Percentiles rank a stretch among this genome's conserved stretches.
These are phyloP conservation scores for Cariama cristata DNA, from an alignment of 2,113 vertebrate species.

Conservation along the genomic window DNA sequence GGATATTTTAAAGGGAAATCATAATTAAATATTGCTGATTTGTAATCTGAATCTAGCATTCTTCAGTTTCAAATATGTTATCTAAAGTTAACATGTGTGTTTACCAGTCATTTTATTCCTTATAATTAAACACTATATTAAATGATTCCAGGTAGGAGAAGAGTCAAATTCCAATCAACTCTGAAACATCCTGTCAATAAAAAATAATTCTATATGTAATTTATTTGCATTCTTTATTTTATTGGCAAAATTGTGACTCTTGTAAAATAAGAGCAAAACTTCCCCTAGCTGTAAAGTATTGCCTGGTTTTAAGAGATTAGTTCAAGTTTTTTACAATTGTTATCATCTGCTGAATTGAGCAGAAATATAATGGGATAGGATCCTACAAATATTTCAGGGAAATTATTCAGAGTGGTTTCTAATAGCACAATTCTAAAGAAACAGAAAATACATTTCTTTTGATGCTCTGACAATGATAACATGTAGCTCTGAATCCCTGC, in stretches of 20 bases:
- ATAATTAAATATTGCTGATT: not conserved
- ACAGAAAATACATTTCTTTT: conserved; percentile 28
- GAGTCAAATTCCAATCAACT: not conserved
- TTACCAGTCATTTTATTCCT: not conserved
- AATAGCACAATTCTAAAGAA: conserved; percentile 30
- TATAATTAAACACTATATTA: not conserved
- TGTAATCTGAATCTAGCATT: not conserved
- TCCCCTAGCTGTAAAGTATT: not conserved
- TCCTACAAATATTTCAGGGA: conserved; percentile 7
- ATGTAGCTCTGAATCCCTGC: conserved; percentile 37
- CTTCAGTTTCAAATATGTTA: not conserved
- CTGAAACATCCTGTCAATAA: not conserved
- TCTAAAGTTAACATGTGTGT: not conserved
- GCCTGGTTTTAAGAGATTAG: not conserved
- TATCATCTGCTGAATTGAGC: not conserved
- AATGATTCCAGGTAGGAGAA: not conserved
- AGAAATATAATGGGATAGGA: not conserved
- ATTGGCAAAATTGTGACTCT: not conserved
- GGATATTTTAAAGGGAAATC: not conserved
- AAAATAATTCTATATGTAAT: not conserved
- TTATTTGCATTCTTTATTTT: not conserved
- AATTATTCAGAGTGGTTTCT: not conserved
- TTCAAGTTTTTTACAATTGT: not conserved
- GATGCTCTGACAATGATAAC: conserved; percentile 45
- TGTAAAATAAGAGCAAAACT: not conserved